A percentile compares a stretch with the other conserved stretches of the same genome.
phyloP scores from a whole-genome alignment of 2,113 vertebrate genomes.

The Empidonax alnorum region DNA sequence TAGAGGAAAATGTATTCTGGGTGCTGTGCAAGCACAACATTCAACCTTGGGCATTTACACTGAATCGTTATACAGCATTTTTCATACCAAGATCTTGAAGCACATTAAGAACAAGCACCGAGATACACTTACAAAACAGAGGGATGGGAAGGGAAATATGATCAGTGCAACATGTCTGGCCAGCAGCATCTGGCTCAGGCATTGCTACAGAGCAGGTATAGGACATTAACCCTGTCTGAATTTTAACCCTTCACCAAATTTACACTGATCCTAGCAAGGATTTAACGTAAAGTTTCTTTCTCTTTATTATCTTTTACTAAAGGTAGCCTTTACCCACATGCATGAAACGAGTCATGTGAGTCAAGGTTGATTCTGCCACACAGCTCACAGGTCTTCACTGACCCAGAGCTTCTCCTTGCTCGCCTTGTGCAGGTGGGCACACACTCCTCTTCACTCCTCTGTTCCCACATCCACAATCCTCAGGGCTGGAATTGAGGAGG shows the following conservation, averaged over 20 bases:
- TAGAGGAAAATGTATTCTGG: not conserved
- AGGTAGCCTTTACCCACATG: not conserved
- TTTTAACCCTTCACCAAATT: not conserved
- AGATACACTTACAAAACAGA: not conserved
- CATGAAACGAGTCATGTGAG: not conserved
- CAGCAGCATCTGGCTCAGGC: not conserved
- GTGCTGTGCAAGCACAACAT: not conserved
- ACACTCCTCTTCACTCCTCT: not conserved
- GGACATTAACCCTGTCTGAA: not conserved
- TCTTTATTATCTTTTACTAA: not conserved
- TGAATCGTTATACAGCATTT: rapidly evolving
- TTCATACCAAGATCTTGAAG: not conserved
- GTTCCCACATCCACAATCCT: not conserved
- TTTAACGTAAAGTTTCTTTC: not conserved
- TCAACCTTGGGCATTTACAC: not conserved
- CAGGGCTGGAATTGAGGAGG: not conserved
- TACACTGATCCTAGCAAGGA: not conserved
- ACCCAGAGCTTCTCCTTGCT: not conserved
- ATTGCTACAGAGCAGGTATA: not conserved
- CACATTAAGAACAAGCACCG: not conserved
- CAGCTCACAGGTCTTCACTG: not conserved
- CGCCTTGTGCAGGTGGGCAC: rapidly evolving
- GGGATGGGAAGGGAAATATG: not conserved
- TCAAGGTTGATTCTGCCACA: not conserved
- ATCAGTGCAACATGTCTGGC: not conserved